Evolutionary conservation across 2,797 vertebrate species (phyloP), one percentile per base, ranked within the genome.

Genomic region (Paramormyrops hopkinsi): DNA sequence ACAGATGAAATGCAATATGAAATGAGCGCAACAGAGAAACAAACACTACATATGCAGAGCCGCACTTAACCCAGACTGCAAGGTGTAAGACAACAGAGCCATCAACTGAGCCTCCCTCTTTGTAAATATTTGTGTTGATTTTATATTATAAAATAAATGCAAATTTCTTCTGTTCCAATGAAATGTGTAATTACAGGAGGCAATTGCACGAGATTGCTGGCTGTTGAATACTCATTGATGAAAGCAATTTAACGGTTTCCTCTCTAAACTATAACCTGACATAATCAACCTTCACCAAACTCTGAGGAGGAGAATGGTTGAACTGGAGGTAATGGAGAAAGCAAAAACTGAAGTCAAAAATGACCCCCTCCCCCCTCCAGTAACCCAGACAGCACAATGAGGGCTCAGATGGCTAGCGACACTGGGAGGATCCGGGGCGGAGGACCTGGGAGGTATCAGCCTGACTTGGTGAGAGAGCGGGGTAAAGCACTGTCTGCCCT

Each of bases 81-180:
- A 82, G 19, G 37, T 11, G 37, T 22, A 46, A 46, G 41, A 82
- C 76, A n/a, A 46, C 76, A 82, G 76, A 44, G 17, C 73, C 19
- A 2, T 79, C 33, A 17, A 1, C 73, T 2, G 37, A 44, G 19
- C 41, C 41, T 22, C 19, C 19, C 76, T 46, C 76, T 82, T 44
- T 46, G 41, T 46, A 82, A 82, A 82, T 82, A 82, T 82, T 82
- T 82, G 41, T 82, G 41, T 44, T 22, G 41, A 82, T 82, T 82
- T 82, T 82, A 82, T 46, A 82, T 82, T 11, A 46, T 82, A 22
- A 82, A 82, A 46, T 82, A 82, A 82, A 82, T 82, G 76, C 76
- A 22, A 82, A 82, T 82, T 46, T 82, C 76, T 44, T 3, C 76
- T 82, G 76, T 82, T 82, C 76, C 17, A 46, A 46, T 4, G 8